Evolutionary conservation across 2,888 invertebrate genomes (phyloP).

Genomic region (Idaea biselata): DNA sequence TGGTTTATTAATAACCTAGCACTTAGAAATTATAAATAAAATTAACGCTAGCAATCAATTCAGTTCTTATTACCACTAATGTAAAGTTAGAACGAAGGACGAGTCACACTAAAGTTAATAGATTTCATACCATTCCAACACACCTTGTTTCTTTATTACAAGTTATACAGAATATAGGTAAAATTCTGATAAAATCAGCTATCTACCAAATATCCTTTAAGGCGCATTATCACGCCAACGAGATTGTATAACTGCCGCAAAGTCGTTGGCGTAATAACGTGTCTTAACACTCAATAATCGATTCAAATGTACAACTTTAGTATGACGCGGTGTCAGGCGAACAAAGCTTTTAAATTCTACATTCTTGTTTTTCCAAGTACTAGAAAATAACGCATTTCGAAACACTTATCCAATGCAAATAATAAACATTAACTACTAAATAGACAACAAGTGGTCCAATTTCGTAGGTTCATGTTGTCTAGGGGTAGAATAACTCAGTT

Average conservation of each 20-base stretch:
- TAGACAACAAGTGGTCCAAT: slow-evolving; percentile 21
- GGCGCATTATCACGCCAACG: too few relatives aligned
- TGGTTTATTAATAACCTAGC: slow-evolving; percentile 77
- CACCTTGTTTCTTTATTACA: too few relatives aligned
- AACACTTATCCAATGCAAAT: slow-evolving; percentile 48
- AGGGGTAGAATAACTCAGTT: neutral
- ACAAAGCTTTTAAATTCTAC: slow-evolving; percentile 42
- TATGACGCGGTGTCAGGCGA: slow-evolving; percentile 30
- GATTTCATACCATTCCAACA: neutral
- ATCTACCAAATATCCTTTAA: too few relatives aligned
- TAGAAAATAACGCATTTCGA: slow-evolving; percentile 51
- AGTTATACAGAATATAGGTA: too few relatives aligned
- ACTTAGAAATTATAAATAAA: slow-evolving; percentile 75
- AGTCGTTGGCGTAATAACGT: too few relatives aligned
- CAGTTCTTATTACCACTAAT: slow-evolving; percentile 72
- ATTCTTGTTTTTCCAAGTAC: slow-evolving; percentile 34
- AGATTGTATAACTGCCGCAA: too few relatives aligned
- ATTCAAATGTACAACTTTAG: slow-evolving; percentile 4
- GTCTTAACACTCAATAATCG: too few relatives aligned
- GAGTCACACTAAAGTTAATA: slow-evolving; percentile 33
- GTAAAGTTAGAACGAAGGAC: slow-evolving; percentile 54
- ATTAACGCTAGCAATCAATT: slow-evolving; percentile 79
- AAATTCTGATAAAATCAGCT: too few relatives aligned
- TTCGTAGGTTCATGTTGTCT: slow-evolving; percentile 8
- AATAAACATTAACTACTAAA: slow-evolving; percentile 35